These are phyloP conservation scores for Lepus townsendii DNA, from an alignment of 2,797 vertebrate genomes.

Conservation along the genomic window DNA sequence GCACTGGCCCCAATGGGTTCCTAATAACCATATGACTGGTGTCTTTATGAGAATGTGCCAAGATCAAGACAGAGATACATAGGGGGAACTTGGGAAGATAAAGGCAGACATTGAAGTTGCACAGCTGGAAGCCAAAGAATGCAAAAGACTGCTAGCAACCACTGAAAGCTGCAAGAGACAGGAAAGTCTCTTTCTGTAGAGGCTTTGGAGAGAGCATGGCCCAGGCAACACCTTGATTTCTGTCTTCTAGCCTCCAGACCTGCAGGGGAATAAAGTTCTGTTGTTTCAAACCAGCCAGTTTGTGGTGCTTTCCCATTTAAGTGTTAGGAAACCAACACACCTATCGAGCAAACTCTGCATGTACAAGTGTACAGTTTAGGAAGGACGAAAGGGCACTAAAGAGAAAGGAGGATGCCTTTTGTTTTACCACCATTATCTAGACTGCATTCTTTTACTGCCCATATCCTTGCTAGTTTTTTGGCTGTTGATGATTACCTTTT, in stretches of 20 bases:
- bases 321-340: too few relatives aligned
- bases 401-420: neutral
- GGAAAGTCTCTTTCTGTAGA: neutral
- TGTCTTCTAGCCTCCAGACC: neutral
- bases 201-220: neutral
- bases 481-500: neutral
- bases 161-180: neutral
- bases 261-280: neutral
- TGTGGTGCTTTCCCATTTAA: too few relatives aligned
- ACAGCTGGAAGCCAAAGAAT: neutral
- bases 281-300: neutral
- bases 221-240: neutral
- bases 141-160: rapidly evolving
- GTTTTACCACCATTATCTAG: neutral
- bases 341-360: neutral
- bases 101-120: neutral
- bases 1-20: too few relatives aligned
- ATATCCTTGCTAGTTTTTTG: neutral
- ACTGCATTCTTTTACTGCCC: neutral
- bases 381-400: neutral
- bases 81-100: neutral
- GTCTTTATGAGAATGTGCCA: neutral
- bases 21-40: neutral
- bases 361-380: neutral
- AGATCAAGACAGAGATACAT: neutral